These are phyloP conservation scores for Onychostruthus taczanowskii DNA, from an alignment of 2,113 vertebrate genomes.

Conservation along the genomic window DNA sequence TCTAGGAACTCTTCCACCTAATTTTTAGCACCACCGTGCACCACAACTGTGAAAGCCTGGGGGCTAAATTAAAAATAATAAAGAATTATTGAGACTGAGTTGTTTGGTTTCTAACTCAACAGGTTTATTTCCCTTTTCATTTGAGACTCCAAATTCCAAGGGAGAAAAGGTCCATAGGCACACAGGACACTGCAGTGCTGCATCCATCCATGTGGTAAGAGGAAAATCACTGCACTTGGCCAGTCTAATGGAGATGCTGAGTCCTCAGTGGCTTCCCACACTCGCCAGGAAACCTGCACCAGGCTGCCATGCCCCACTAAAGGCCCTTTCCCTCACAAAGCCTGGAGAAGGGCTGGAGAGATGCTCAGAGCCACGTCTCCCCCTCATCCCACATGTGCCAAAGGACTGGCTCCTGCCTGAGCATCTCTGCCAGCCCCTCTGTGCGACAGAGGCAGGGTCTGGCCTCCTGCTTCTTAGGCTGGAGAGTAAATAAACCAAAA, in stretches of 20 bases:
- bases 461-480: background rate
- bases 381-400: fast-evolving
- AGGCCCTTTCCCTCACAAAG: background rate
- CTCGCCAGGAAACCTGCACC: background rate
- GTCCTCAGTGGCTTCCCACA: fast-evolving
- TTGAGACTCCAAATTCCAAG: background rate
- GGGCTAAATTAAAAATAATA: background rate
- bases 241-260: background rate
- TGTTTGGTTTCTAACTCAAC: background rate
- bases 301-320: background rate
- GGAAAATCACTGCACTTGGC: background rate
- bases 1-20: background rate
- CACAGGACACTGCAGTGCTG: background rate
- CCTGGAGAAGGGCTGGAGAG: background rate
- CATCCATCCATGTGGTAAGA: fast-evolving
- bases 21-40: background rate
- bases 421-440: background rate
- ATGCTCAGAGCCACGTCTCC: fast-evolving
- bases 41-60: background rate
- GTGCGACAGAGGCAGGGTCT: background rate
- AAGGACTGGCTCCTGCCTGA: background rate
- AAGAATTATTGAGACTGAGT: background rate
- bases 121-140: background rate
- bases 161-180: background rate
- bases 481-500: background rate